Percentiles rank a stretch among this genome's conserved stretches.
Conservation (phyloP, 2,888 invertebrate genomes). For the Polydrusus pterygomalis region DNA sequence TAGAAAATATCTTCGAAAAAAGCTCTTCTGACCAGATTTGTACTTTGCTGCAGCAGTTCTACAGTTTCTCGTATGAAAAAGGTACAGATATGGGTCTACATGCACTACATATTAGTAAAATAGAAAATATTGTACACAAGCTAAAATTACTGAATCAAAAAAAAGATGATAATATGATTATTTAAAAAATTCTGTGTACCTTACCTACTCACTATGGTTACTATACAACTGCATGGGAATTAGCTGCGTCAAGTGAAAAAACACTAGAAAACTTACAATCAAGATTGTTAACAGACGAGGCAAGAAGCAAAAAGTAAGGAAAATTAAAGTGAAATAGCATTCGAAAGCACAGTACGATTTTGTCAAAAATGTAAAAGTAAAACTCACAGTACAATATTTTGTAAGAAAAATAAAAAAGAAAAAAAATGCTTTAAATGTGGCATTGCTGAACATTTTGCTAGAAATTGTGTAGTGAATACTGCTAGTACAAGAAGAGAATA, state of each 20-base stretch:
- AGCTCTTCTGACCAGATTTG: too few relatives aligned
- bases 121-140: slow-evolving; percentile 49
- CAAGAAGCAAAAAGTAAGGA: slow-evolving; percentile 27
- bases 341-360: slow-evolving; percentile 24
- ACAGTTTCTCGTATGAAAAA: too few relatives aligned
- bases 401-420: too few relatives aligned
- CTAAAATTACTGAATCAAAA: slow-evolving; percentile 43
- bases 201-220: slow-evolving; percentile 66
- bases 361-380: slow-evolving; percentile 1
- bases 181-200: slow-evolving; percentile 55
- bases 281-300: slow-evolving; percentile 48
- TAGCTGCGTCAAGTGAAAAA: too few relatives aligned
- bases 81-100: slow-evolving; percentile 20
- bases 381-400: too few relatives aligned
- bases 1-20: too few relatives aligned
- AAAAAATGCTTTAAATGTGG: too few relatives aligned
- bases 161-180: slow-evolving; percentile 50
- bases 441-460: too few relatives aligned
- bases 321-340: slow-evolving; percentile 39
- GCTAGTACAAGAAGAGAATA: too few relatives aligned
- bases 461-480: too few relatives aligned
- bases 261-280: slow-evolving; percentile 49
- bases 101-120: slow-evolving; percentile 51
- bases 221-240: too few relatives aligned
- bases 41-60: too few relatives aligned